These are phyloP conservation scores for Podocnemis expansa DNA, from an alignment of 2,113 vertebrate species.

Conservation along the genomic window DNA sequence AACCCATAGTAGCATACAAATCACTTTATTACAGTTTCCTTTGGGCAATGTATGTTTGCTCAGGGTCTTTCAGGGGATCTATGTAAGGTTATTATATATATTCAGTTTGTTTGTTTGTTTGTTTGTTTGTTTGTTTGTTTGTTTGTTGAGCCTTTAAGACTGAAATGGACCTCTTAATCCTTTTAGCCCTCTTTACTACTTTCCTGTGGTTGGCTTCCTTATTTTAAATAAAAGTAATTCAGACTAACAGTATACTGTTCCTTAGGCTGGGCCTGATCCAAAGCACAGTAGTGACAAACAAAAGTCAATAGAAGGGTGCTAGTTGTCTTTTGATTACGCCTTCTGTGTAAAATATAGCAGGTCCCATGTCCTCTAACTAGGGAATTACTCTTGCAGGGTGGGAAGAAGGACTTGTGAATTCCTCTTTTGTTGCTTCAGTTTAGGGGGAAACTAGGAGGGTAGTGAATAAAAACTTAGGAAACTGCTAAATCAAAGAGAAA, in stretches of 20 bases:
- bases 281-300: background rate
- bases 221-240: background rate
- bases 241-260: background rate
- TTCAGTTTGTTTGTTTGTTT: background rate
- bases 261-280: background rate
- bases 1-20: background rate
- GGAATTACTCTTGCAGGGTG: background rate
- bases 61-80: background rate
- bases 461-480: background rate
- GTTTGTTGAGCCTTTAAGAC: background rate
- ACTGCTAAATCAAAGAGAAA: background rate
- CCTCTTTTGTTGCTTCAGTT: background rate
- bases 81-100: background rate
- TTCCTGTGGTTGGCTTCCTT: background rate
- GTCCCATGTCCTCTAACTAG: background rate
- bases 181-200: background rate
- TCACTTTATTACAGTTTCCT: background rate
- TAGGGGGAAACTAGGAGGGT: background rate
- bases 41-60: background rate
- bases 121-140: background rate
- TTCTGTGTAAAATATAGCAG: background rate
- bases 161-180: background rate
- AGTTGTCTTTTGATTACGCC: background rate
- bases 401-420: background rate
- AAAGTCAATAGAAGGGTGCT: background rate